phyloP scores from a whole-genome alignment of 1,140 invertebrate species.

The Rhynchophorus ferrugineus region DNA sequence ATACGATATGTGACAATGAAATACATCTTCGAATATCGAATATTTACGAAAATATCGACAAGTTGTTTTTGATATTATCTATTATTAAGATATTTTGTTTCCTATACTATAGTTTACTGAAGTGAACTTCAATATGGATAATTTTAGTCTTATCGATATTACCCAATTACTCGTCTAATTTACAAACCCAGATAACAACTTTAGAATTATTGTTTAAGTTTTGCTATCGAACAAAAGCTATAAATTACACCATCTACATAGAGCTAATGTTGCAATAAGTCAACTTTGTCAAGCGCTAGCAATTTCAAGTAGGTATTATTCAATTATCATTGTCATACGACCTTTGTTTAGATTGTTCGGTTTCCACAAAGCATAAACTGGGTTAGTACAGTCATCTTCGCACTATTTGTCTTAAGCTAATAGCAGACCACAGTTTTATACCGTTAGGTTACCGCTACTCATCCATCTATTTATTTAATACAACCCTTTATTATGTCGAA shows the following conservation, averaged over 20 bases:
- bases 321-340: slow-evolving; percentile 12
- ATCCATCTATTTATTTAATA: too few species aligned
- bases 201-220: slow-evolving; percentile 14
- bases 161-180: neutral
- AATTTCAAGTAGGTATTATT: slow-evolving; percentile 14
- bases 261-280: slow-evolving; percentile 8
- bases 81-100: too few species aligned
- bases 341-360: slow-evolving; percentile 9
- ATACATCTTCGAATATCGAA: too few species aligned
- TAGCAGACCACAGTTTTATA: neutral
- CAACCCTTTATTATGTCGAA: too few species aligned
- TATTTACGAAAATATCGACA: too few species aligned
- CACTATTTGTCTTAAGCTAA: neutral
- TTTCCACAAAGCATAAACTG: slow-evolving; percentile 13
- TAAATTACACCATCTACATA: slow-evolving; percentile 5
- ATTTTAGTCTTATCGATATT: neutral
- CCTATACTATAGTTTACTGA: too few species aligned
- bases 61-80: too few species aligned
- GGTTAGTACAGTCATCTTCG: slow-evolving; percentile 5
- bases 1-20: too few species aligned
- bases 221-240: slow-evolving; percentile 5
- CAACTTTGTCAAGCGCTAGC: slow-evolving; percentile 14
- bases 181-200: slow-evolving; percentile 7
- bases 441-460: too few species aligned
- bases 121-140: neutral